Percentiles rank a stretch among this genome's conserved stretches.
Conservation (phyloP, 2,113 vertebrate genomes). For the Aythya baeri region DNA sequence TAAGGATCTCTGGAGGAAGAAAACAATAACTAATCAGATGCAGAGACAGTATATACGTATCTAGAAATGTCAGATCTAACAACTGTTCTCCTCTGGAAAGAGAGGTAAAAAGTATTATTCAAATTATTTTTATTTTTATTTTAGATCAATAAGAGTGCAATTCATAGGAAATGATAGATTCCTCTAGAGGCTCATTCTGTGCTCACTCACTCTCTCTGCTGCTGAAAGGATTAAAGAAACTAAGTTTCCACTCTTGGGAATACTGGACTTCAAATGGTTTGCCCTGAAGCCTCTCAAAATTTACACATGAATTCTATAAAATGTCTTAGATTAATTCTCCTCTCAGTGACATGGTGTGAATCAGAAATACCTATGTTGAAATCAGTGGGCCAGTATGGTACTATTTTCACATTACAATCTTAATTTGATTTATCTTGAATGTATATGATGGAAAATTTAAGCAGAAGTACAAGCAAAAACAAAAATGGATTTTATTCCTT, state of each 20-base stretch:
- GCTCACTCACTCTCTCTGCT: background rate
- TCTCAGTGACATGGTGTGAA: background rate
- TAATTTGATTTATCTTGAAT: background rate
- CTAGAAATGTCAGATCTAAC: background rate
- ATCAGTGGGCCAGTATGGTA: background rate
- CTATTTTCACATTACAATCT: background rate
- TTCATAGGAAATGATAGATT: background rate
- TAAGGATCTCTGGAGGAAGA: background rate
- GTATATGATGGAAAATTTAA: background rate
- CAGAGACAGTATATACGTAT: background rate
- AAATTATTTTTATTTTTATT: background rate
- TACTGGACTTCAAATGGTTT: background rate
- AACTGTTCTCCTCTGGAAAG: background rate
- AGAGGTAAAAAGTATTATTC: background rate
- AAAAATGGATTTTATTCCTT: background rate
- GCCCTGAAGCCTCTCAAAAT: background rate
- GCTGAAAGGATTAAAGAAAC: slow-evolving; percentile 8
- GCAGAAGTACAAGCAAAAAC: background rate
- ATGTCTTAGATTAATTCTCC: background rate
- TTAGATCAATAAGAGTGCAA: background rate
- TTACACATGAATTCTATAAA: background rate
- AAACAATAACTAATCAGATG: background rate
- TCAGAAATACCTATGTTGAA: background rate
- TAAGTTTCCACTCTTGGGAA: background rate
- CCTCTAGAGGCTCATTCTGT: background rate